phyloP scores from a whole-genome alignment of 2,888 invertebrate species.

The Andrena fulva region DNA sequence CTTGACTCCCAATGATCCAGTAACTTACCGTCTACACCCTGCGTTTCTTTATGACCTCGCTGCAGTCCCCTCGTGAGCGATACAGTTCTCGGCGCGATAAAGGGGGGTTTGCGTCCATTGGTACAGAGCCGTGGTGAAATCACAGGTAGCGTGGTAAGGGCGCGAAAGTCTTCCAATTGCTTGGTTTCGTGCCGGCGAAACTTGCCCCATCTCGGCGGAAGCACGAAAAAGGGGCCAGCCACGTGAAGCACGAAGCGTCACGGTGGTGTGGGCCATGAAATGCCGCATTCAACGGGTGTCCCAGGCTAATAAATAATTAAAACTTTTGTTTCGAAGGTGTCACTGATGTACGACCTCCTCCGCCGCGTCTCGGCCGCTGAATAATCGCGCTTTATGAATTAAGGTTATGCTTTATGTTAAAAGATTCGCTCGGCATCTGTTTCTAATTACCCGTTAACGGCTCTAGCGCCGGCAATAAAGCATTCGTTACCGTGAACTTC shows the following conservation, averaged over 20 bases:
- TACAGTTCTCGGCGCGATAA: background rate
- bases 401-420: conserved; percentile 85
- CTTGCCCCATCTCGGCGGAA: conserved; percentile 61
- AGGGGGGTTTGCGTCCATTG: background rate
- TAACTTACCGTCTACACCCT: background rate
- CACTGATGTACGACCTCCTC: conserved; percentile 80
- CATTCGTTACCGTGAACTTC: conserved; percentile 81
- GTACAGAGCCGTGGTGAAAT: background rate
- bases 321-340: conserved; percentile 84
- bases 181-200: conserved; percentile 71
- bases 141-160: background rate
- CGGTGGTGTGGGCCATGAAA: conserved; percentile 51
- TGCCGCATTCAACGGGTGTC: conserved; percentile 80
- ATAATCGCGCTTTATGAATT: conserved; percentile 85
- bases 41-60: background rate
- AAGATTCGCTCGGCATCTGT: conserved; percentile 85
- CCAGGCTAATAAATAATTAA: conserved; percentile 84
- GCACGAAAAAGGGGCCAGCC: conserved; percentile 49
- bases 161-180: conserved; percentile 1
- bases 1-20: background rate
- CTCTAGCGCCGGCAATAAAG: conserved; percentile 79
- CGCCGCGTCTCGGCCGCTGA: conserved; percentile 80
- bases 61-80: background rate
- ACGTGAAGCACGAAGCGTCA: conserved; percentile 63
- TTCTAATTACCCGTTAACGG: conserved; percentile 85